A percentile compares a stretch with the other conserved stretches of the same genome.
phyloP scores from a whole-genome alignment of 2,888 invertebrate species.

The Venustoraphidia nigricollis region DNA sequence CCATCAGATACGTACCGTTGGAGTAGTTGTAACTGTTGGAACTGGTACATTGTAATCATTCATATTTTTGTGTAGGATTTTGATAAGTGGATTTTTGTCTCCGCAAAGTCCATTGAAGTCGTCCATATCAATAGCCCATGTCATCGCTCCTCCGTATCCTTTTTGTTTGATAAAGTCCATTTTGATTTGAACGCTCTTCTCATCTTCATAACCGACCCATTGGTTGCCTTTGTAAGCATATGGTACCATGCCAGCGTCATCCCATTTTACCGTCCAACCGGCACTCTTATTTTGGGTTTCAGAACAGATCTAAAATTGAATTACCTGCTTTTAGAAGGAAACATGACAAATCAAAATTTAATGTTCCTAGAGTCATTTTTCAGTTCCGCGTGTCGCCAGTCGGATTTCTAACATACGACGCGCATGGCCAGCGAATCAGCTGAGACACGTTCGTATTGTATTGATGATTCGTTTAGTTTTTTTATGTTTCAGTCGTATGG shows the following conservation, averaged over 20 bases:
- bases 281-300: slow-evolving; percentile 50
- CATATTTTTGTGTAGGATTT: slow-evolving; percentile 59
- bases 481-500: too few relatives aligned
- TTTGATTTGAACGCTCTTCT: slow-evolving; percentile 68
- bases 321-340: too few relatives aligned
- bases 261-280: slow-evolving; percentile 75
- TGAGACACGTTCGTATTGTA: neutral
- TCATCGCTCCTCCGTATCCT: slow-evolving; percentile 80
- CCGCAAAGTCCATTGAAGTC: slow-evolving; percentile 78
- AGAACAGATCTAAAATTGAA: slow-evolving; percentile 50
- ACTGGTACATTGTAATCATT: slow-evolving; percentile 51
- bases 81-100: slow-evolving; percentile 55
- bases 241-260: slow-evolving; percentile 66
- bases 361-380: slow-evolving; percentile 20
- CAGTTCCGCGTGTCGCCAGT: too few relatives aligned
- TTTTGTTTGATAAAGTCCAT: slow-evolving; percentile 76
- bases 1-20: slow-evolving; percentile 37
- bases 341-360: too few relatives aligned
- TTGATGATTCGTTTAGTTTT: neutral
- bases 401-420: neutral
- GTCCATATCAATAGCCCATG: slow-evolving; percentile 87
- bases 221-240: slow-evolving; percentile 73
- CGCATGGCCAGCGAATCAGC: neutral
- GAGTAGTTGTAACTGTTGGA: slow-evolving; percentile 45
- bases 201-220: slow-evolving; percentile 84